Evolutionary conservation across 2,888 invertebrate species (phyloP), one percentile per base, ranked within the genome.

Genomic region (Paralinhomoeus sp.): DNA sequence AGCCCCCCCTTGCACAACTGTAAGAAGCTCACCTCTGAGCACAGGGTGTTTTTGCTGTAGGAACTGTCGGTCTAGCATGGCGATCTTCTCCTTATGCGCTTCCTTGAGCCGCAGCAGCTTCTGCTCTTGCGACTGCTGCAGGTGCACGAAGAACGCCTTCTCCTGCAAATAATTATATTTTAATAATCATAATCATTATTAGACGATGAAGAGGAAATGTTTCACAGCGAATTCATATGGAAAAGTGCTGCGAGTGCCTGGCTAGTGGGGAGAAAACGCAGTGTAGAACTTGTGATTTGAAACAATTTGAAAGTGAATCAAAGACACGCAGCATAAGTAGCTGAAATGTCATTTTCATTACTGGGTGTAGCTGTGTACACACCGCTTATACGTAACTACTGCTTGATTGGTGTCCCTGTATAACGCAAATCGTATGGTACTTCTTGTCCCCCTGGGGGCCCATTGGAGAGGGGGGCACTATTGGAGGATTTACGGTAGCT

Each of bases 11-110:
- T 13, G n/a, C 5, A 15, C 18, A 5, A 9, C 15, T n/a, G 13
- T 15, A 33, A 37, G 15, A 18, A 7, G 21, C 37, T 45, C 52
- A 67, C 66, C 61, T 57, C 69, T 57, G 33, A 68, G 57, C 34
- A 71, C 57, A 67, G 83, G 82, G 57, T 97, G 93, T 57, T 85
- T 78, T 66, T 89, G 85, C 64, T 87, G 83, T 55, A 91, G 68
- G 66, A 84, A 87, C 67, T 91, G 87, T 20, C 80, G 68, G 64
- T 97, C 91, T 64, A 85, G 77, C 22, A 85, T 70, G 21, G 91
- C 89, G 58, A 89, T 80, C 54, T 82, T 75, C 64, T 87, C 83
- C 38, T 84, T 71, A 63, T 89, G 84, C 52, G 78, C 18, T 24
- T 85, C 85, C 60, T 80, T 80, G 50, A 91, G 70, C 47, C 85